A percentile compares a stretch with the other conserved stretches of the same genome.
phyloP scores from a whole-genome alignment of 2,113 vertebrate genomes.

The Nyctibius bracteatus region DNA sequence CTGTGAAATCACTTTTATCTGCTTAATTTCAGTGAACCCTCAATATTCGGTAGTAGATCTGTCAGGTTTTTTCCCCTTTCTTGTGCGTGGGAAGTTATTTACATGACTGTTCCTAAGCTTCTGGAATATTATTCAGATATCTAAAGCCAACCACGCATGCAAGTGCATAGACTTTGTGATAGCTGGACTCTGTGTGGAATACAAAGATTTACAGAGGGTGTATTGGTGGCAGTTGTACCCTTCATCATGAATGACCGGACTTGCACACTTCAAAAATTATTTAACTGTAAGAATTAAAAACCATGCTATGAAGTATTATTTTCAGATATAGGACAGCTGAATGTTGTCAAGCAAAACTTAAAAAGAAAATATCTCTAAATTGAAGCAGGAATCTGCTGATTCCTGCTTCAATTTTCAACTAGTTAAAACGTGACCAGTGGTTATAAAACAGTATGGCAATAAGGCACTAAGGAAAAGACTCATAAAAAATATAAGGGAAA shows the following conservation, averaged over 20 bases:
- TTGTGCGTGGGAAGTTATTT: neutral
- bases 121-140: neutral
- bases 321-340: neutral
- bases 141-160: neutral
- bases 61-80: rapidly evolving
- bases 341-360: neutral
- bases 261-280: neutral
- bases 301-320: neutral
- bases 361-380: neutral
- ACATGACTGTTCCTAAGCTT: neutral
- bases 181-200: neutral
- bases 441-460: neutral
- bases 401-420: neutral
- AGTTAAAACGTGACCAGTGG: neutral
- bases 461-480: neutral
- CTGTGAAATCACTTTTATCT: neutral
- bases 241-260: neutral
- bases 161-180: neutral
- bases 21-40: neutral
- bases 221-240: neutral
- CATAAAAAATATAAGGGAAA: neutral
- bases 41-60: neutral
- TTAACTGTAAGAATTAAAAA: neutral
- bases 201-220: neutral
- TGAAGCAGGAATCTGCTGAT: neutral